Conservation (phyloP, 2,888 invertebrate species). For the Tetragonula carbonaria region DNA sequence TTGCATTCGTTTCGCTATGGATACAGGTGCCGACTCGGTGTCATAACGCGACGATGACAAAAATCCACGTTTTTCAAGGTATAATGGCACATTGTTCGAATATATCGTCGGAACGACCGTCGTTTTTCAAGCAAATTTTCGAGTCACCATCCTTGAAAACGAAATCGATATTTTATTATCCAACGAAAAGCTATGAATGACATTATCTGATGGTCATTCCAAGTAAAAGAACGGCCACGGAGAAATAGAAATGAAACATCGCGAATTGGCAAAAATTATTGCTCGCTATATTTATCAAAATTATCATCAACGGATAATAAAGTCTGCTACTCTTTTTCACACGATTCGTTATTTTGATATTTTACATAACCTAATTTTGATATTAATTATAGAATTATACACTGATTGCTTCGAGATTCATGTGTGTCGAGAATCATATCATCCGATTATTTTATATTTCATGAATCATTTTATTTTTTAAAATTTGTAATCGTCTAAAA, state of each 20-base stretch:
- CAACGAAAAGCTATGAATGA: conserved; percentile 4
- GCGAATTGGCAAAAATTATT: neutral
- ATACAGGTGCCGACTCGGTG: conserved; percentile 18
- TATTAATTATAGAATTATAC: neutral
- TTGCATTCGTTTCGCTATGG: conserved; percentile 6
- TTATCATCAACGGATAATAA: neutral
- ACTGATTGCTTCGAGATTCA: too few species aligned
- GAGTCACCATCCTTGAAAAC: neutral
- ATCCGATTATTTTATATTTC: too few species aligned
- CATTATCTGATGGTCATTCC: neutral
- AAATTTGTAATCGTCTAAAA: neutral
- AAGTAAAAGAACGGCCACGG: neutral
- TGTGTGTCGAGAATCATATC: too few species aligned
- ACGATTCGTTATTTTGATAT: neutral
- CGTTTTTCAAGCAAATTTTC: neutral
- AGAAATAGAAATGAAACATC: neutral
- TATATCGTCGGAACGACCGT: neutral
- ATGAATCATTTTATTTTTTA: neutral
- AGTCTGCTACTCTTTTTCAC: neutral
- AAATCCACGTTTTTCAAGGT: conserved; percentile 47
- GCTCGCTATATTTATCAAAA: neutral
- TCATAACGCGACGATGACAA: conserved; percentile 19
- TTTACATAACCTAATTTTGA: neutral
- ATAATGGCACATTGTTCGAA: neutral
- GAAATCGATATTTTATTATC: conserved; percentile 29